A percentile compares a stretch with the other conserved stretches of the same genome.
Evolutionary conservation across 2,797 vertebrate species (phyloP).

Genomic region (Leucoraja ocellata): DNA sequence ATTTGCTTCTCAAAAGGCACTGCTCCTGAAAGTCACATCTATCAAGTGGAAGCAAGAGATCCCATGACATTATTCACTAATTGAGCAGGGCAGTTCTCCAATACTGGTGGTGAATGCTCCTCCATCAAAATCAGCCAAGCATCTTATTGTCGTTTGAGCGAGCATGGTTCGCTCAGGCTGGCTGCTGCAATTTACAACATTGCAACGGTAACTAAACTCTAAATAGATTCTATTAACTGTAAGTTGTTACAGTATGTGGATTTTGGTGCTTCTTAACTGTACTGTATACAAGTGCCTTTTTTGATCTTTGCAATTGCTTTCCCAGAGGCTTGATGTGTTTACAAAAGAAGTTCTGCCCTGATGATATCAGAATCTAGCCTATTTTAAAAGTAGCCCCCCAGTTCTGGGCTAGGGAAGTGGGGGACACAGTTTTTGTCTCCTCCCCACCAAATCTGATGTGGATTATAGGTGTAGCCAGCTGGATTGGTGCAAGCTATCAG

Average conservation of each 20-base stretch:
- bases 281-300: neutral
- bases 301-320: neutral
- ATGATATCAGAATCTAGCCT: neutral
- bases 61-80: neutral
- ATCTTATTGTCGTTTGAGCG: neutral
- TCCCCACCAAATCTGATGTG: neutral
- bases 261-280: too few relatives aligned
- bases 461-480: neutral
- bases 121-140: neutral
- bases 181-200: neutral
- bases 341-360: neutral
- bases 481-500: neutral
- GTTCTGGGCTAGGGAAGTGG: neutral
- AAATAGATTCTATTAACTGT: neutral
- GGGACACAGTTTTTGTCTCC: too few relatives aligned
- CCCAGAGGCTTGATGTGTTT: too few relatives aligned
- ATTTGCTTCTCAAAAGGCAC: too few relatives aligned
- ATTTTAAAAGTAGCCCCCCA: too few relatives aligned
- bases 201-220: neutral
- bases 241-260: neutral
- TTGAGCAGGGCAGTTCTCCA: neutral
- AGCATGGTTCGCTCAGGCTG: neutral
- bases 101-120: neutral
- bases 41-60: neutral
- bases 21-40: neutral